A percentile compares a stretch with the other conserved stretches of the same genome.
Evolutionary conservation across 1,140 invertebrate genomes (phyloP).

Genomic region (Yoshiicerus persimilis): DNA sequence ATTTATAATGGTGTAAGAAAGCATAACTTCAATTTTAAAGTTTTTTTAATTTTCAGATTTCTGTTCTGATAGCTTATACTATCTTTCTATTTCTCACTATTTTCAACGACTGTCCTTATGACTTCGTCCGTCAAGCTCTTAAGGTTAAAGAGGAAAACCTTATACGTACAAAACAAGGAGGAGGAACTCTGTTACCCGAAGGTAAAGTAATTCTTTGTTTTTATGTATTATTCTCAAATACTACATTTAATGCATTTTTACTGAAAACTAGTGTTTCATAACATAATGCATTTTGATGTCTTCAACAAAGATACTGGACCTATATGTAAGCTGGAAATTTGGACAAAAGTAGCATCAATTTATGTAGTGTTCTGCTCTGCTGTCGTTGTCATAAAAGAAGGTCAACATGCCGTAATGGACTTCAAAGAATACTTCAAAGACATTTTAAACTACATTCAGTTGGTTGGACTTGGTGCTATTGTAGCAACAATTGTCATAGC

Average conservation of each 20-base stretch:
- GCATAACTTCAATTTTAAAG: neutral
- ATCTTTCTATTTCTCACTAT: constrained; percentile 23
- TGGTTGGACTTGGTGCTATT: constrained; percentile 23
- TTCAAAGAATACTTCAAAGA: constrained; percentile 35
- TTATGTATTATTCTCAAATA: neutral
- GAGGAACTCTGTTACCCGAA: neutral
- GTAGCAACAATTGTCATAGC: constrained; percentile 30
- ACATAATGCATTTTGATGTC: too few species aligned
- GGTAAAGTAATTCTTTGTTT: neutral
- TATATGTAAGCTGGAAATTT: neutral
- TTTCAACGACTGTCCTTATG: constrained; percentile 35
- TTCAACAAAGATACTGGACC: neutral
- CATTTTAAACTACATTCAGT: constrained; percentile 32
- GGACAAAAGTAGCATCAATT: neutral
- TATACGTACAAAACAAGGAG: neutral
- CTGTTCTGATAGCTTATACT: constrained; percentile 26
- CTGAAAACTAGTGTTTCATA: neutral
- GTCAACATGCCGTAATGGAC: constrained; percentile 31
- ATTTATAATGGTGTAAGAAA: neutral
- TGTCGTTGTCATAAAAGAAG: constrained; percentile 11
- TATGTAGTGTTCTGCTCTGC: constrained; percentile 7
- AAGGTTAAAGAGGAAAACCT: neutral
- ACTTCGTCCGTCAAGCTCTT: neutral
- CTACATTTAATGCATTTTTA: neutral
- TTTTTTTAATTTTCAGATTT: neutral